A percentile compares a stretch with the other conserved stretches of the same genome.
These are phyloP conservation scores for Trachymyrmex cornetzi DNA, from an alignment of 1,140 invertebrate genomes.

Conservation along the genomic window DNA sequence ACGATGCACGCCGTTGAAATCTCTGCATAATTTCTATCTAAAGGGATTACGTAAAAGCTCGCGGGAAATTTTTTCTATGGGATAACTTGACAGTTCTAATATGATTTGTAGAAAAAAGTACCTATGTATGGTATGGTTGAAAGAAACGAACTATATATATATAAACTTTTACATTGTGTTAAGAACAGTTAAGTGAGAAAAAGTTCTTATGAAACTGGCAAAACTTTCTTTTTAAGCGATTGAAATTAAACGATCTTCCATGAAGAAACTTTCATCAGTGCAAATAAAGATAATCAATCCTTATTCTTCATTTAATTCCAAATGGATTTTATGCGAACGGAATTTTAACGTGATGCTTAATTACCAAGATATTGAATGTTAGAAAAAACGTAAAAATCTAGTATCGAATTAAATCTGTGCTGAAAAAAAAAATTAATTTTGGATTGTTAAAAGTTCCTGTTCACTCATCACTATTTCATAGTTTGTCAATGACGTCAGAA, in stretches of 20 bases:
- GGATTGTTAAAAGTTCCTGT: neutral
- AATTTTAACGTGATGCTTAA: neutral
- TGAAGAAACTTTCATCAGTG: neutral
- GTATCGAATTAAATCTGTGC: neutral
- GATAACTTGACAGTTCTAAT: conserved; percentile 25
- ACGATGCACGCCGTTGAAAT: conserved; percentile 5
- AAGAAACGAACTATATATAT: neutral
- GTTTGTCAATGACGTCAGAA: no score
- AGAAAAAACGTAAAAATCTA: neutral
- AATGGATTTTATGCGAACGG: conserved; percentile 10
- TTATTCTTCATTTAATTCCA: conserved; percentile 11
- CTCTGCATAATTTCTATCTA: conserved; percentile 36
- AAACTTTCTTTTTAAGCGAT: conserved; percentile 1
- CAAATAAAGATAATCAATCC: conserved; percentile 13
- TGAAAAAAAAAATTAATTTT: neutral
- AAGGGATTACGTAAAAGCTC: conserved; percentile 7
- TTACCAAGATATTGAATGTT: neutral
- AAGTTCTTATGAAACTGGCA: neutral
- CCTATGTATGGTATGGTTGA: neutral
- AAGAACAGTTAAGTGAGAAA: conserved; percentile 22
- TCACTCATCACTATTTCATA: no score
- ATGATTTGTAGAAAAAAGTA: conserved; percentile 13
- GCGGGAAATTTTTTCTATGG: conserved; percentile 24
- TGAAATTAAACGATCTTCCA: neutral
- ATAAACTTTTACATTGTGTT: conserved; percentile 14